Evolutionary conservation across 2,797 vertebrate species (phyloP), one percentile per base, ranked within the genome.

Genomic region (Coilia nasus): DNA sequence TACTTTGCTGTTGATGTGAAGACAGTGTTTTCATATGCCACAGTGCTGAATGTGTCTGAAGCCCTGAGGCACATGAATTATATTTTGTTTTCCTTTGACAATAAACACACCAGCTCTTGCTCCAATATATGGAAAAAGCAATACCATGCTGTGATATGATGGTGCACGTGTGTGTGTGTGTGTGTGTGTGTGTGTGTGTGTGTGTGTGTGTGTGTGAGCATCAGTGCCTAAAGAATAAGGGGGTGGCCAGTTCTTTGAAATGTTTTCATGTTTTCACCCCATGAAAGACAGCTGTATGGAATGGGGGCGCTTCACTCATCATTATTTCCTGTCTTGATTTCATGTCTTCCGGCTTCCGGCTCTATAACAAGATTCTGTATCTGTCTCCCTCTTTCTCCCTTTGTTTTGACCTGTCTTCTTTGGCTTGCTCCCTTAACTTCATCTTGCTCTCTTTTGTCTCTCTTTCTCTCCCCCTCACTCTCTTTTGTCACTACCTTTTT

Each of bases 271-370:
- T n/a, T n/a, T n/a, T n/a, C n/a, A n/a, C 82, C 81, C 87, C 84
- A 85, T 81, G 84, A 14, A 82, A 84, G 50, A 50, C 64, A 44
- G 62, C 54, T 67, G 62, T 81, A 44, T 56, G 88, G 84, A 84
- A 86, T 90, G 86, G 87, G 82, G 89, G 88, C 87, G 44, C 82
- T 75, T 86, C 7, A 28, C 84, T 85, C 87, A 83, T 90, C 83
- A 75, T 89, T 88, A 89, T 91, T 84, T 87, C 60, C 50, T 56
- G 57, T 12, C 44, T 25, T 87, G 59, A 86, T 87, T 81, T 75
- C 67, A 75, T 75, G 28, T 19, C 67, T 35, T 85, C 19, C 75
- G 44, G 57, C 78, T 80, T 84, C 9, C 25, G 71, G 75, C 82
- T 67, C 54, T 56, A 41, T 82, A 59, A 82, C 60, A 80, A 28